Evolutionary conservation across 2,797 vertebrate species (phyloP), one percentile per base, ranked within the genome.

Genomic region (Xerus rutilus): DNA sequence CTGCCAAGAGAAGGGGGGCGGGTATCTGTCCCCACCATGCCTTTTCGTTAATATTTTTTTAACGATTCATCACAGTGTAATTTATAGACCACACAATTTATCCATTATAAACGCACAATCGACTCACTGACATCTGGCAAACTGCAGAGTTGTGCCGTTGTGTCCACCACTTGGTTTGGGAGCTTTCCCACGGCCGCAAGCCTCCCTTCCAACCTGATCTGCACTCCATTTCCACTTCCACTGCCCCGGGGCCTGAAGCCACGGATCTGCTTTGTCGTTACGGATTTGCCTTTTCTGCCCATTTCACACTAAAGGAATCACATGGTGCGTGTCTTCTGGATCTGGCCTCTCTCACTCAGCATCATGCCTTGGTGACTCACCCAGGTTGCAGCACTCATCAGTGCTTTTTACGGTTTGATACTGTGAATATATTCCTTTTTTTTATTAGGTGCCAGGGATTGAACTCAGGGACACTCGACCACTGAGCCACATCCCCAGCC

Each of bases 131-230:
- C 39, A 85, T 65, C 90, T 67, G 70, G 84, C 73, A 94, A 94
- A 95, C 96, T 81, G 39, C 39, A 86, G 86, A 52, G 83, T 23
- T 84, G 73, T 32, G 28, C 39, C 62, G 32, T 84, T 32, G 72
- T 49, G 52, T 67, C 93, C 65, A 72, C 81, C 88, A 69, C 62
- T 70, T 57, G 49, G 47, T 74, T 93, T 92, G 62, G 89, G 76
- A 89, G 84, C 69, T 82, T 96, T 90, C 65, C 90, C 62, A 49
- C 47, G 47, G 8, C 69, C 69, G 39, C 85, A 89, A 57, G 93
- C 62, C 77, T 91, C 10, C 76, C 72, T 32, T 21, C n/a, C 70
- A 45, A 74, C 35, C 39, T 73, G 74, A 86, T 83, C 39, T 70
- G n/a, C 64, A 52, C 45, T 39, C 54, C 23, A 35, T 74, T 69